A percentile compares a stretch with the other conserved stretches of the same genome.
Conservation (phyloP, 2,113 vertebrate genomes). For the Apteryx owenii region DNA sequence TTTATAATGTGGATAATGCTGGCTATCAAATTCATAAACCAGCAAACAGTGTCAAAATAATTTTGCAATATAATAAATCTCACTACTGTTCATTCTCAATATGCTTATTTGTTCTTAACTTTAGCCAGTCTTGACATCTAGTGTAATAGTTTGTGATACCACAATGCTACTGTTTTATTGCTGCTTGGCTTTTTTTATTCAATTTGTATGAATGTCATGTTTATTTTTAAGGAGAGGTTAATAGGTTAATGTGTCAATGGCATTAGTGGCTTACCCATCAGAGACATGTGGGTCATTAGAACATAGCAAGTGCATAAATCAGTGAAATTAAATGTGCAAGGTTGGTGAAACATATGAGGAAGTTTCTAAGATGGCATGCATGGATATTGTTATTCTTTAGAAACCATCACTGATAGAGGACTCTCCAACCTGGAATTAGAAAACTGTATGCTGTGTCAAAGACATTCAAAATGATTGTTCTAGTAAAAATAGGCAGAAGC, state of each 20-base stretch:
- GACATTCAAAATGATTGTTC: not conserved
- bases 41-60: slow-evolving; percentile 5
- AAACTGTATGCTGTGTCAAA: not conserved
- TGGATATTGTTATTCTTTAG: not conserved
- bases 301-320: slow-evolving; percentile 9
- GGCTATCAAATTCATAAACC: not conserved
- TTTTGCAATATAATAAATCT: not conserved
- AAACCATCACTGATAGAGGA: not conserved
- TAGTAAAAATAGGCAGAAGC: slow-evolving; percentile 6
- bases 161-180: not conserved
- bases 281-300: slow-evolving; percentile 48
- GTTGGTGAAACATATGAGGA: slow-evolving; percentile 7
- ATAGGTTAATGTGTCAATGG: slow-evolving; percentile 60
- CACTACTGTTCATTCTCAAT: not conserved
- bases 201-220: not conserved
- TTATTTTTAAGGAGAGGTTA: slow-evolving; percentile 57
- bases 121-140: not conserved
- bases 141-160: not conserved
- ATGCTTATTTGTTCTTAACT: not conserved
- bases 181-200: not conserved
- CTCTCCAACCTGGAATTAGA: slow-evolving; percentile 26
- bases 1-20: not conserved
- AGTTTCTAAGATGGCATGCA: slow-evolving; percentile 27
- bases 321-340: slow-evolving; percentile 31
- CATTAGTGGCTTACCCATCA: slow-evolving; percentile 29